phyloP scores from a whole-genome alignment of 2,888 invertebrate genomes.

The Julus scandinavius region DNA sequence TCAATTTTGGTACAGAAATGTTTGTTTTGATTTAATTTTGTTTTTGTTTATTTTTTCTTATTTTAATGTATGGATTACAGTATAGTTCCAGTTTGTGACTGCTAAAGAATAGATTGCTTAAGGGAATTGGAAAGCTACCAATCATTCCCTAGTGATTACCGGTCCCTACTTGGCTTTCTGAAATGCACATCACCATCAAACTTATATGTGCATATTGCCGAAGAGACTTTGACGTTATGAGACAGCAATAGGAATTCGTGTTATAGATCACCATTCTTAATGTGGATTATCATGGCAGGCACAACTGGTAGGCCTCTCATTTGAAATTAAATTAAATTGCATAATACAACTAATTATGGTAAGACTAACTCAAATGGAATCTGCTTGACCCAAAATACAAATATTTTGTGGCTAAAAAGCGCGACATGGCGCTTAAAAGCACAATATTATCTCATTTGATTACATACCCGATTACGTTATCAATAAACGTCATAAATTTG shows the following conservation, averaged over 20 bases:
- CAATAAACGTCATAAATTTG: background rate
- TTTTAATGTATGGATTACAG: background rate
- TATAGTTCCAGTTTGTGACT: conserved; percentile 19
- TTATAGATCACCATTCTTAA: background rate
- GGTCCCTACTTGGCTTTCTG: background rate
- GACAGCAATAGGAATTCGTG: conserved; percentile 30
- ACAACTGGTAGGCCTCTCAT: conserved; percentile 2
- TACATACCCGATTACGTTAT: background rate
- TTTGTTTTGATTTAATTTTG: background rate
- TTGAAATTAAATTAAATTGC: background rate
- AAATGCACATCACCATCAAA: background rate
- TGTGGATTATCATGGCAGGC: conserved; percentile 39
- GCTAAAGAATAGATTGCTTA: conserved; percentile 7
- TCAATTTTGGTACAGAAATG: background rate
- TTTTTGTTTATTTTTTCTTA: background rate
- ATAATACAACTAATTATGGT: background rate
- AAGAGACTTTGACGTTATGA: conserved; percentile 16
- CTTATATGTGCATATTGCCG: background rate
- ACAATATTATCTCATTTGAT: background rate
- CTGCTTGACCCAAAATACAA: background rate
- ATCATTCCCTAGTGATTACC: background rate
- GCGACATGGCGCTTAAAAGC: background rate
- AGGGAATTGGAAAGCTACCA: background rate
- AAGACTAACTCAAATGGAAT: background rate
- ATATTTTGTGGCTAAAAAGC: background rate